phyloP scores from a whole-genome alignment of 2,797 vertebrate species.

The Megalops cyprinoides region DNA sequence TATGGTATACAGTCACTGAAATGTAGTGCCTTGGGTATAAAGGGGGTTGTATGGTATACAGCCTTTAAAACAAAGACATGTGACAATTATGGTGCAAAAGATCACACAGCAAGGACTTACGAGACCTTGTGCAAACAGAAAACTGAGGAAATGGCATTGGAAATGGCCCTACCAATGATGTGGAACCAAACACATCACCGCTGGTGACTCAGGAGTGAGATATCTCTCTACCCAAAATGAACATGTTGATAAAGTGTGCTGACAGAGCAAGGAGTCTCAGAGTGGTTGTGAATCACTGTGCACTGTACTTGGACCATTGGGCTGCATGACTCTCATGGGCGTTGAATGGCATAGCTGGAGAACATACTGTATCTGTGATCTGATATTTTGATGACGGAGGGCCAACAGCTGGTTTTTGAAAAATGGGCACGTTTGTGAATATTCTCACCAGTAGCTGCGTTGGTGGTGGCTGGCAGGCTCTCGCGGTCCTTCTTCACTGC shows the following conservation, averaged over 20 bases:
- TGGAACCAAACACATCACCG: not conserved
- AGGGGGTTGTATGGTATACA: no score
- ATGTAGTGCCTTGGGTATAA: no score
- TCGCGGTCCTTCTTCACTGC: constrained; percentile 87
- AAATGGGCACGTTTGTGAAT: not conserved
- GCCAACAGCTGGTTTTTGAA: not conserved
- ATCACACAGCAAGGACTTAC: not conserved
- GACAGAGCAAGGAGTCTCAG: not conserved
- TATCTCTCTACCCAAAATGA: not conserved
- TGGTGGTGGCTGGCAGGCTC: constrained; percentile 87
- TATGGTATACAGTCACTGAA: no score
- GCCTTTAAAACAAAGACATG: no score
- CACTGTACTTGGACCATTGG: not conserved
- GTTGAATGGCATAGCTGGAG: not conserved
- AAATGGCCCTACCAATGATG: not conserved
- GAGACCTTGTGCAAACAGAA: not conserved
- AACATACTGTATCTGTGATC: not conserved
- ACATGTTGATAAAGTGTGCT: not conserved
- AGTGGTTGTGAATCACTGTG: not conserved
- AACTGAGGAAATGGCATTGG: not conserved
- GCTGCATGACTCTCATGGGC: not conserved
- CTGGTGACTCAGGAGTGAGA: not conserved
- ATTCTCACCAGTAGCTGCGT: constrained; percentile 88
- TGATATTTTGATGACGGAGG: constrained; percentile 46
- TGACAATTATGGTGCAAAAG: not conserved